These are phyloP conservation scores for Callithrix jacchus DNA, from an alignment of 2,113 vertebrate species.

Conservation along the genomic window DNA sequence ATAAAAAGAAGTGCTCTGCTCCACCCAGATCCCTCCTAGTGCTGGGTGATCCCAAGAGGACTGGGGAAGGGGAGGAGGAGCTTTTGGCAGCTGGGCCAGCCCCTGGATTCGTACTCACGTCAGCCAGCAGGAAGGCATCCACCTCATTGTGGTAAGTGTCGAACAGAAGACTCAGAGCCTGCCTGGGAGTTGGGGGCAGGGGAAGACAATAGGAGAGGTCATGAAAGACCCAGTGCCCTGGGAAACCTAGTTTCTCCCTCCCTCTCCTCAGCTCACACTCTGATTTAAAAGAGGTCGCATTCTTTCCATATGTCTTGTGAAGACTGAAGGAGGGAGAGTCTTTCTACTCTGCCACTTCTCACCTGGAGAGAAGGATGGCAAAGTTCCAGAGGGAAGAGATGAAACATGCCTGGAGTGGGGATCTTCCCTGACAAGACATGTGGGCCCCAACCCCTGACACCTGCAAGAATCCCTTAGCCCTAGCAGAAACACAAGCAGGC, in stretches of 20 bases:
- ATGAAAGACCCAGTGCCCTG: background rate
- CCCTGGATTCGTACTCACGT: constrained; percentile 83
- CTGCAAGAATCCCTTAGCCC: background rate
- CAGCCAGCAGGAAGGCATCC: constrained; percentile 91
- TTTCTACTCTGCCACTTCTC: background rate
- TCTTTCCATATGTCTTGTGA: background rate
- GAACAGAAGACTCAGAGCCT: constrained; percentile 94
- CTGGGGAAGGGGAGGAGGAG: background rate
- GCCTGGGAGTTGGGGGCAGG: constrained; percentile 82
- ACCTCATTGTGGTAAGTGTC: constrained; percentile 97
- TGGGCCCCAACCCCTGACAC: background rate
- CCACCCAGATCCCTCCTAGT: background rate
- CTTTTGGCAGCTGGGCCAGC: background rate
- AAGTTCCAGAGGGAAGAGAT: background rate
- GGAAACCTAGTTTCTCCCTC: background rate
- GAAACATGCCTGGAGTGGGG: background rate
- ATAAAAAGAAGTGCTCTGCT: background rate
- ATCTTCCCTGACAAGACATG: background rate
- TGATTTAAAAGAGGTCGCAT: background rate
- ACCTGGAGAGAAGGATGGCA: background rate
- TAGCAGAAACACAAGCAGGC: background rate
- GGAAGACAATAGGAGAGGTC: constrained; percentile 6
- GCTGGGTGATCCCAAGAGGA: background rate
- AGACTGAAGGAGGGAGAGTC: background rate
- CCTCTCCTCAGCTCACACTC: background rate